Conservation (phyloP, 2,797 vertebrate species). For the Leptodactylus fallax region DNA sequence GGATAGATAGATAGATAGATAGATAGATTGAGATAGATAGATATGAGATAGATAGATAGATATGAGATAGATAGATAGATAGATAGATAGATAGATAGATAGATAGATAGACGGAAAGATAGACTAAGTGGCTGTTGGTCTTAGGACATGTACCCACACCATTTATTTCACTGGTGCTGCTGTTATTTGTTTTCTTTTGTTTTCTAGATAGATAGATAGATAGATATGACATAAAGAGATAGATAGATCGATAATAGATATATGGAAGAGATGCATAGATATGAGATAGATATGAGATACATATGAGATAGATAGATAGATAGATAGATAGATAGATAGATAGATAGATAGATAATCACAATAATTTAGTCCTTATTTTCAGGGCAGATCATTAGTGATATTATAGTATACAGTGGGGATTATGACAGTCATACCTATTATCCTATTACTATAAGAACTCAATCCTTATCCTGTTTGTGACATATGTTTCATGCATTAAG, state of each 20-base stretch:
- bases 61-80: neutral
- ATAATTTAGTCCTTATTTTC: neutral
- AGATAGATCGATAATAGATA: too few species aligned
- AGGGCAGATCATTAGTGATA: neutral
- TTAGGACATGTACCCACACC: too few species aligned
- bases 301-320: neutral
- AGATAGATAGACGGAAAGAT: neutral
- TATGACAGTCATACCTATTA: constrained; percentile 32
- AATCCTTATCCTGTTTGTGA: constrained; percentile 40
- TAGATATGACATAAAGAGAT: too few species aligned
- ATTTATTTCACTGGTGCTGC: too few species aligned
- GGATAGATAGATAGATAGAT: constrained; percentile 1
- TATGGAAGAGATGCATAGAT: too few species aligned
- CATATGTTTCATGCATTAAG: constrained; percentile 28
- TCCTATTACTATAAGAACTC: constrained; percentile 56
- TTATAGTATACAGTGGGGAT: constrained; percentile 13
- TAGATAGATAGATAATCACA: neutral
- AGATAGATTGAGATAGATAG: constrained; percentile 1
- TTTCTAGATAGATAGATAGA: neutral
- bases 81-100: constrained; percentile 3
- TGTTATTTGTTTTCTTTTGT: too few species aligned
- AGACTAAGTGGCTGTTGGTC: too few species aligned
- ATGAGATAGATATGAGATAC: too few species aligned
- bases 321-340: constrained; percentile 7
- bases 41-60: neutral